These are phyloP conservation scores for Lycaena phlaeas DNA, from an alignment of 2,888 invertebrate species.

Conservation along the genomic window DNA sequence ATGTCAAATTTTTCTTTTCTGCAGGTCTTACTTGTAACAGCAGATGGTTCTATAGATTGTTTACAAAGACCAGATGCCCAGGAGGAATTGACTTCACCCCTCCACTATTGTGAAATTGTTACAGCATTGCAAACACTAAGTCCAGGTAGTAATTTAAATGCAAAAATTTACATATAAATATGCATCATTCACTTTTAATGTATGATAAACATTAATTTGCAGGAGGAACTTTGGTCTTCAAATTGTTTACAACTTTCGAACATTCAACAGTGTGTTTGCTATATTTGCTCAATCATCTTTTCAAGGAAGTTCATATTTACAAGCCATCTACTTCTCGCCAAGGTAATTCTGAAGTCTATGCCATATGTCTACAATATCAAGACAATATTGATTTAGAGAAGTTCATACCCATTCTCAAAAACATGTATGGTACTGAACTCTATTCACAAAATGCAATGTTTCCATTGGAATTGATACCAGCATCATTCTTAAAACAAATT, in stretches of 20 bases:
- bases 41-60: constrained; percentile 96
- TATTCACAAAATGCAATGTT: constrained; percentile 69
- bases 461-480: constrained; percentile 70
- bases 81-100: constrained; percentile 82
- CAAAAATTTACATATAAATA: too few relatives aligned
- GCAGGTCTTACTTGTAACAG: constrained; percentile 83
- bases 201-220: constrained; percentile 25
- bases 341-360: constrained; percentile 95
- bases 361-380: constrained; percentile 79
- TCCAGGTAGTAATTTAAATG: too few relatives aligned
- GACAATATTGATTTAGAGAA: constrained; percentile 50
- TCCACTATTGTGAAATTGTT: constrained; percentile 89
- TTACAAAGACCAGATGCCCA: constrained; percentile 88
- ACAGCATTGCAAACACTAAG: constrained; percentile 81
- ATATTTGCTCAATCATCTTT: constrained; percentile 84
- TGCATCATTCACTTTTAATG: constrained; percentile 5
- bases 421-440: constrained; percentile 53
- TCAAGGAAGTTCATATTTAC: constrained; percentile 80
- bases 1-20: constrained; percentile 7
- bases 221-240: constrained; percentile 87
- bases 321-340: constrained; percentile 95
- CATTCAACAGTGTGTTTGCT: constrained; percentile 84
- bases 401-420: constrained; percentile 54
- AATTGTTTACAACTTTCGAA: constrained; percentile 93
- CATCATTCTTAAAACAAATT: constrained; percentile 76